These are phyloP conservation scores for Peromyscus californicus DNA, from an alignment of 2,113 vertebrate genomes.

Conservation along the genomic window DNA sequence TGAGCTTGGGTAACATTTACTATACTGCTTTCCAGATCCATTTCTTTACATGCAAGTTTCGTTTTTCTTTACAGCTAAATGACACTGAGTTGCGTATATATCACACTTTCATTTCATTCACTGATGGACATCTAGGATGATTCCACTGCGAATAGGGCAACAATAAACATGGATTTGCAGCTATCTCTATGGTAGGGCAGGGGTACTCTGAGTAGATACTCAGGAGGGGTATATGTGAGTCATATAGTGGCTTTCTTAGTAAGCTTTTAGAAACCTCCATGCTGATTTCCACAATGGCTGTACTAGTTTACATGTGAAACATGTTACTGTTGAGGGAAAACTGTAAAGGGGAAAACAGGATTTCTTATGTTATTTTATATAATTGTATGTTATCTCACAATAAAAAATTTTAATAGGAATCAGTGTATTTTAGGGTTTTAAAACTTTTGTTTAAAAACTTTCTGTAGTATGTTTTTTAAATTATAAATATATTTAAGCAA, in stretches of 20 bases:
- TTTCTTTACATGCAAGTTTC: not conserved
- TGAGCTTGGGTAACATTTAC: not conserved
- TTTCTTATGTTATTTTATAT: not conserved
- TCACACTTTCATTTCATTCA: not conserved
- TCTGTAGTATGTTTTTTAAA: not conserved
- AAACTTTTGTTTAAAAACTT: not conserved
- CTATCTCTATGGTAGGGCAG: not conserved
- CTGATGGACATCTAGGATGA: not conserved
- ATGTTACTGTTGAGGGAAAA: not conserved
- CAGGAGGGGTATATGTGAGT: not conserved
- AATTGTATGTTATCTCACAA: not conserved
- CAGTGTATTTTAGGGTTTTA: not conserved
- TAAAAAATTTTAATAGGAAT: conserved; percentile 25
- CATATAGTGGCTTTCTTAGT: too few relatives aligned
- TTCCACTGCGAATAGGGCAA: not conserved
- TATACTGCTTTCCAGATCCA: not conserved
- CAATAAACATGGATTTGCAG: not conserved
- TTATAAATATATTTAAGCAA: conserved; percentile 11
- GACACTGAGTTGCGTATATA: too few relatives aligned
- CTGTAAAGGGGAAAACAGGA: not conserved
- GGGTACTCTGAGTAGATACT: not conserved
- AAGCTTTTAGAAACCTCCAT: not conserved
- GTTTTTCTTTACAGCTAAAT: not conserved
- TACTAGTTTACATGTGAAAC: not conserved
- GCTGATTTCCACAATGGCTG: not conserved